Evolutionary conservation across 2,888 invertebrate species (phyloP), one percentile per base, ranked within the genome.

Genomic region (Azorinus chamasolen): DNA sequence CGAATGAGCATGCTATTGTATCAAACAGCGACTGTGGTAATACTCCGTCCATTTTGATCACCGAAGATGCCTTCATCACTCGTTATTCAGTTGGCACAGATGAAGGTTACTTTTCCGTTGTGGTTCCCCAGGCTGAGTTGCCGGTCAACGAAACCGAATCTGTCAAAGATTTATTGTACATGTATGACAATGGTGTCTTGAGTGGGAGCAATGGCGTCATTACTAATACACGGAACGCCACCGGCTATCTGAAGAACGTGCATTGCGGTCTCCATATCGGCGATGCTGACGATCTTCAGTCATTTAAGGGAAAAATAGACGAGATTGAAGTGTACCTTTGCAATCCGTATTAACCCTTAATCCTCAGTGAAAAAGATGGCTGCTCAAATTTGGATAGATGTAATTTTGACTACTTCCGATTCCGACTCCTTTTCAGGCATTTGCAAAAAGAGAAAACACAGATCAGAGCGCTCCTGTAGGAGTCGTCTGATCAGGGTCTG

Each of bases 11-110:
- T 57, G 87, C 88, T 0, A 63, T 89, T 25, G 68, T 89, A 3
- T 83, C 85, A 41, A 89, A 89, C 63, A 88, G 87, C 6, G 89
- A 88, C 73, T 89, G 89, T 51, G 76, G 79, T 43, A 83, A 73
- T 25, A 66, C 81, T 14, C 83, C 85, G n/a, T 86, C 89, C 16
- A 77, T 89, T 18, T 78, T 83, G 79, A 68, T 89, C 43, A 81
- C 77, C 3, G 81, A 85, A 14, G 80, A 79, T 39, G 57, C 66
- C 2, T 53, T 68, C 2, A 66, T 76, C 18, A 70, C 82, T 14
- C 70, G 72, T 45, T 81, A 85, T 32, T 86, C 85, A 2, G 69
- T 83, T 2, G 64, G 66, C 25, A 79, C 85, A 12, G 25, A 46
- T n/a, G 14, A 14, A 3, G 16, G 32, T 68, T 86, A 54, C 61